Conservation (phyloP, 2,113 vertebrate genomes). For the Sus scrofa region DNA sequence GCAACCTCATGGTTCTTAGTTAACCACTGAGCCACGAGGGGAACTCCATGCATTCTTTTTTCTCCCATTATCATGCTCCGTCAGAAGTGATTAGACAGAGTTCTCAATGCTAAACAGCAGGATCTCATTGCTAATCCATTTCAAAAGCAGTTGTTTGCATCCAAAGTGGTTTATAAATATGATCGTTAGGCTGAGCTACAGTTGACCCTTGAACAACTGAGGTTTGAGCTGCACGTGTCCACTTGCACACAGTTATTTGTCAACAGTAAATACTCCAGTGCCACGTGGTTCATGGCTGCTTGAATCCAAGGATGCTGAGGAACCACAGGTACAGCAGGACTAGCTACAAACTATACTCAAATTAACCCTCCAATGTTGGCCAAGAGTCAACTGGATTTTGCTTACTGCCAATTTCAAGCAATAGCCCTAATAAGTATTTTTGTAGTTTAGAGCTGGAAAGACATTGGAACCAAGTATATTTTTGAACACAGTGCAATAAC, state of each 20-base stretch:
- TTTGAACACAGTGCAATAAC: neutral
- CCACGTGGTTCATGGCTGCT: neutral
- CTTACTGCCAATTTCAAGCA: neutral
- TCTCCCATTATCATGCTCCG: too few relatives aligned
- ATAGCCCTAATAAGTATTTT: neutral
- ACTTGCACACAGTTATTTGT: neutral
- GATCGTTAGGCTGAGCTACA: neutral
- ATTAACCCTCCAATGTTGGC: neutral
- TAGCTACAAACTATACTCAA: neutral
- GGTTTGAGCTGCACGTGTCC: neutral
- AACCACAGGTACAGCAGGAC: neutral
- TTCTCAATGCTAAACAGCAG: too few relatives aligned
- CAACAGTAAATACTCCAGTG: neutral
- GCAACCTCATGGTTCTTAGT: too few relatives aligned
- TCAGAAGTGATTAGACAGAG: too few relatives aligned
- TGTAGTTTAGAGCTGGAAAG: neutral
- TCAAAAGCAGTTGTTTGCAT: too few relatives aligned
- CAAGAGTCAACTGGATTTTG: neutral
- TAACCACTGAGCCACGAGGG: too few relatives aligned
- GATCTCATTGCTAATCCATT: too few relatives aligned
- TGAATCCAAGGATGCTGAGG: neutral
- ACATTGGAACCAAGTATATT: neutral
- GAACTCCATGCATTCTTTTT: too few relatives aligned
- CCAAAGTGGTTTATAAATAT: neutral
- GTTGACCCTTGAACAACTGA: neutral